Conservation (phyloP, 2,888 invertebrate genomes). For the Drosophila kanekoi region DNA sequence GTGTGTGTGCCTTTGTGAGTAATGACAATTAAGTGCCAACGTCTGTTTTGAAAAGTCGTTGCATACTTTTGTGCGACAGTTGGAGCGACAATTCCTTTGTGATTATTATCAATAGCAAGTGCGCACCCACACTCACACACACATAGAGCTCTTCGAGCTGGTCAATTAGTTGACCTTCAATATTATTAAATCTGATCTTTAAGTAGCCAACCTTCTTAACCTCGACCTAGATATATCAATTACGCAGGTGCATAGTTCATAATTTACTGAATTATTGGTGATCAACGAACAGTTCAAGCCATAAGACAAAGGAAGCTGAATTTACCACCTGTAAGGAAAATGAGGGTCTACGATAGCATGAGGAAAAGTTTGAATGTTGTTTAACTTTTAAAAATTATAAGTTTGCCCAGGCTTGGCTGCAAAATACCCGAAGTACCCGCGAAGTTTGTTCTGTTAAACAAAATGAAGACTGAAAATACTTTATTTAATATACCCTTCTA, state of each 20-base stretch:
- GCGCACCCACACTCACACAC: not conserved
- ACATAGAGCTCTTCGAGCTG: not conserved
- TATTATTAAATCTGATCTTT: conserved; percentile 1
- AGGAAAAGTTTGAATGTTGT: too few species aligned
- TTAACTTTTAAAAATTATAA: too few species aligned
- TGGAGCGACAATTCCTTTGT: not conserved
- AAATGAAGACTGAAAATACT: too few species aligned
- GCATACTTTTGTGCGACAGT: conserved; percentile 7
- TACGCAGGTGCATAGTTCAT: not conserved
- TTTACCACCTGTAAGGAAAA: too few species aligned
- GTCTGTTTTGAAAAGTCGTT: conserved; percentile 8
- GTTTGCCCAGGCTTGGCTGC: too few species aligned
- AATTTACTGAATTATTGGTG: too few species aligned
- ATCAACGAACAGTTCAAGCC: too few species aligned
- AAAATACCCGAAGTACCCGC: too few species aligned
- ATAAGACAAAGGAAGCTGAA: too few species aligned
- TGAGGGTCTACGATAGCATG: too few species aligned
- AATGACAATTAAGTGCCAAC: conserved; percentile 10
- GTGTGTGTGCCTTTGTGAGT: not conserved
- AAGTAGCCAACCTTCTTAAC: not conserved
- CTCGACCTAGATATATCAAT: not conserved
- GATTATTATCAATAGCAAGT: conserved; percentile 4
- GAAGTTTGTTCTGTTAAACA: too few species aligned
- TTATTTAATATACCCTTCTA: too few species aligned
- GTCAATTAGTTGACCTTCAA: not conserved